A percentile compares a stretch with the other conserved stretches of the same genome.
phyloP scores from a whole-genome alignment of 1,140 invertebrate genomes.

The Pseudomyrmex flavicornis region DNA sequence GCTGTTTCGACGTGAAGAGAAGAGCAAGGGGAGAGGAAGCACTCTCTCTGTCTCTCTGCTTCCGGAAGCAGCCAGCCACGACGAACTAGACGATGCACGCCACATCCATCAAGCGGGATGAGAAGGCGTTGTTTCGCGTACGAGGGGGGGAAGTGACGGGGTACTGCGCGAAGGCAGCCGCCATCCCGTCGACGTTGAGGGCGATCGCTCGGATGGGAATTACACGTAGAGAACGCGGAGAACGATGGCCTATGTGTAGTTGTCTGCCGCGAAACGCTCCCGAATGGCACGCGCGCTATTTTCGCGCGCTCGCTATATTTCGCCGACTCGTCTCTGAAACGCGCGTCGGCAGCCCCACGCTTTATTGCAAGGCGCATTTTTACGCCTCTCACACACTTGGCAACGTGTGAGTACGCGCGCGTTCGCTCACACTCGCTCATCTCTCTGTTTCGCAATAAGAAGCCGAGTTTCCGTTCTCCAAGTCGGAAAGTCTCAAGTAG shows the following conservation, averaged over 20 bases:
- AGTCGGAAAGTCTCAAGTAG: background rate
- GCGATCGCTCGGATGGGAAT: constrained; percentile 61
- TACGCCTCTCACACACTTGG: constrained; percentile 13
- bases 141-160: constrained; percentile 54
- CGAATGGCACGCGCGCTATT: constrained; percentile 51
- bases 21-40: background rate
- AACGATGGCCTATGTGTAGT: constrained; percentile 54
- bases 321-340: background rate
- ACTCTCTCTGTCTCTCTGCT: constrained; percentile 15
- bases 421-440: background rate
- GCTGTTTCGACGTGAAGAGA: constrained; percentile 1
- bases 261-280: constrained; percentile 34
- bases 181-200: constrained; percentile 18
- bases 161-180: constrained; percentile 46
- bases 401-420: background rate
- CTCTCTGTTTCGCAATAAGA: background rate
- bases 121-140: constrained; percentile 70
- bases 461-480: background rate
- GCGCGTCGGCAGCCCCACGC: background rate
- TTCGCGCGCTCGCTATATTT: constrained; percentile 14
- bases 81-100: constrained; percentile 62
- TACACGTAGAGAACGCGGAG: constrained; percentile 59
- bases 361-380: constrained; percentile 30
- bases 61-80: constrained; percentile 66
- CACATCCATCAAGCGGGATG: constrained; percentile 75